Conservation (phyloP, 2,113 vertebrate species). For the Clarias gariepinus region DNA sequence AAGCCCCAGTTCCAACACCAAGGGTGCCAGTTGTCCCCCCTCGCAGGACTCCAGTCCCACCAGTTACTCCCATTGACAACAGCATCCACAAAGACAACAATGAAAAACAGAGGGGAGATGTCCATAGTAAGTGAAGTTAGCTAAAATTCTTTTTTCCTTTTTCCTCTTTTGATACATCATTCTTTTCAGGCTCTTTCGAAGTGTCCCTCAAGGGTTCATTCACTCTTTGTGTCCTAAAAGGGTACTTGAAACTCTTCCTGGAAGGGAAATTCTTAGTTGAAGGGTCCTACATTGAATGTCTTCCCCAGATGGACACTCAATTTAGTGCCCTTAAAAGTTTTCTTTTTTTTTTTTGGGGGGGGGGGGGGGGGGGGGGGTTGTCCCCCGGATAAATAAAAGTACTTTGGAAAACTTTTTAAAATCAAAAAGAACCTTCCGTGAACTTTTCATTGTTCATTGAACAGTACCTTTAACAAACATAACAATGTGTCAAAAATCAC, state of each 20-base stretch:
- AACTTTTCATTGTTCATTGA: not conserved
- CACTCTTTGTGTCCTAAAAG: not conserved
- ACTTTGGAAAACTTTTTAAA: too few relatives aligned
- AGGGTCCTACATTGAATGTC: not conserved
- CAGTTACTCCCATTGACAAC: conserved; percentile 79
- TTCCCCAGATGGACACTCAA: not conserved
- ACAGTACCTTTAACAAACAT: not conserved
- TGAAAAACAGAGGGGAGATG: conserved; percentile 91
- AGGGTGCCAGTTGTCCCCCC: conserved; percentile 51
- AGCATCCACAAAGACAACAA: conserved; percentile 83
- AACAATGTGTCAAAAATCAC: not conserved
- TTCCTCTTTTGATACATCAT: not conserved
- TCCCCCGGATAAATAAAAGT: not conserved
- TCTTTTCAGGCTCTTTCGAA: not conserved
- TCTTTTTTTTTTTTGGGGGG: not conserved
- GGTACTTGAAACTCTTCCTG: not conserved
- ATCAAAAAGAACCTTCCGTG: not conserved
- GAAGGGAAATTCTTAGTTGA: not conserved
- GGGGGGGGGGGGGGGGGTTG: too few relatives aligned
- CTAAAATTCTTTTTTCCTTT: too few relatives aligned
- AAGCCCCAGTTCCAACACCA: conserved; percentile 13
- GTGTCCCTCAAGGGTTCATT: not conserved
- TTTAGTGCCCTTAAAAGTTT: not conserved
- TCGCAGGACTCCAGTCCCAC: conserved; percentile 47
- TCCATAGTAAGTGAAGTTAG: conserved; percentile 87